These are phyloP conservation scores for Seriola quinqueradiata DNA, from an alignment of 2,113 vertebrate species.

Conservation along the genomic window DNA sequence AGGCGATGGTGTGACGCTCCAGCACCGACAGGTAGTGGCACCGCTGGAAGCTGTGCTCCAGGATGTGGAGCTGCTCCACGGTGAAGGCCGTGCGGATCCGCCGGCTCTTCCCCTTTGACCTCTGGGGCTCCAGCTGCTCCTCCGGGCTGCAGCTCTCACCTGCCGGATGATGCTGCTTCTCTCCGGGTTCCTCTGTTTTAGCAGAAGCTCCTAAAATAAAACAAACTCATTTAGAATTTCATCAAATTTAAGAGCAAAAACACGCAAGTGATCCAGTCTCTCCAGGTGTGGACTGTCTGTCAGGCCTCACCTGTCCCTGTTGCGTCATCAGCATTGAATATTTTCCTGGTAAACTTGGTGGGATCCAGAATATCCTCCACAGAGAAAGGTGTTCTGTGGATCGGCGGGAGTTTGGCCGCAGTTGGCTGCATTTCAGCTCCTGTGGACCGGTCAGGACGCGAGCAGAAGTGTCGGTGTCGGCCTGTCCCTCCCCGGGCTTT, in stretches of 20 bases:
- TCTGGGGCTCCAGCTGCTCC: not conserved
- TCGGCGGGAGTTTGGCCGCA: slow-evolving; percentile 40
- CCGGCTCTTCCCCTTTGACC: slow-evolving; percentile 54
- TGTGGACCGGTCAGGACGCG: not conserved
- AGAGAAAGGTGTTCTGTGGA: slow-evolving; percentile 74
- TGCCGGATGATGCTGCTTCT: not conserved
- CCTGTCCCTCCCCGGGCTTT: not conserved
- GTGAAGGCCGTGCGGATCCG: slow-evolving; percentile 85
- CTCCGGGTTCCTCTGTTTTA: not conserved
- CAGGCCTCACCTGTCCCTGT: slow-evolving; percentile 55
- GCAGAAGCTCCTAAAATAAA: not conserved
- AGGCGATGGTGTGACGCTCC: slow-evolving; percentile 81
- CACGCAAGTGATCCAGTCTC: too few relatives aligned
- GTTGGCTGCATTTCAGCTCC: slow-evolving; percentile 54
- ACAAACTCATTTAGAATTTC: not conserved
- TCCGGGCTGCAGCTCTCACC: slow-evolving; percentile 14
- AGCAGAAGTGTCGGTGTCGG: not conserved
- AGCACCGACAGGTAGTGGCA: slow-evolving; percentile 84
- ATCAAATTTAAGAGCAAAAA: too few relatives aligned
- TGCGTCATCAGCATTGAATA: too few relatives aligned
- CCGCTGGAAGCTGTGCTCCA: slow-evolving; percentile 82
- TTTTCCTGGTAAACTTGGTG: slow-evolving; percentile 71
- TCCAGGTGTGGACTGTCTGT: not conserved
- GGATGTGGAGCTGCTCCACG: slow-evolving; percentile 79
- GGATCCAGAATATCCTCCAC: slow-evolving; percentile 84